A percentile compares a stretch with the other conserved stretches of the same genome.
phyloP scores from a whole-genome alignment of 1,140 invertebrate species.

The Hylaeus anthracinus region DNA sequence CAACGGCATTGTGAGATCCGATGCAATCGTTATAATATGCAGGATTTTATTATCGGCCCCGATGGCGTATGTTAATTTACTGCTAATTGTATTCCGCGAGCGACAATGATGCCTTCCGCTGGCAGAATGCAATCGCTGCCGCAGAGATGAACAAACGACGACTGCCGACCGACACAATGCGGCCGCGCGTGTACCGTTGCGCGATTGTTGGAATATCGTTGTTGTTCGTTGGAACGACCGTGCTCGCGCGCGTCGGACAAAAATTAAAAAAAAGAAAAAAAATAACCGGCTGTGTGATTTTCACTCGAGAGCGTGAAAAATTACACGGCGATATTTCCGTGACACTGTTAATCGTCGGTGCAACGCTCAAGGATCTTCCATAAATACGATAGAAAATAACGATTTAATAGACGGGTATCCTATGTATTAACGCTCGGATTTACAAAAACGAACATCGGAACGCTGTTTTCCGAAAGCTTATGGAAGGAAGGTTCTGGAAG shows the following conservation, averaged over 20 bases:
- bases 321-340: conserved; percentile 51
- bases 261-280: neutral
- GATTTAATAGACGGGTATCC: too few relatives aligned
- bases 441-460: conserved; percentile 66
- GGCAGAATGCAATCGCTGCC: conserved; percentile 63
- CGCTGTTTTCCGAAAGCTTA: conserved; percentile 33
- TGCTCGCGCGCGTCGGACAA: too few relatives aligned
- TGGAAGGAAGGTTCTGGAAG: conserved; percentile 53
- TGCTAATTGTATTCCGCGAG: conserved; percentile 81
- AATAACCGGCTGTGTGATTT: conserved; percentile 52
- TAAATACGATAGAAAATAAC: conserved; percentile 20
- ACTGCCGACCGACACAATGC: conserved; percentile 45
- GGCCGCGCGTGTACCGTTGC: conserved; percentile 31
- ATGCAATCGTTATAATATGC: conserved; percentile 81
- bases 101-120: conserved; percentile 78
- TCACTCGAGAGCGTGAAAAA: conserved; percentile 60
- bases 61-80: conserved; percentile 81
- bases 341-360: conserved; percentile 27
- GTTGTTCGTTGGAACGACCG: neutral
- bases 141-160: conserved; percentile 54
- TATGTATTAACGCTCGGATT: neutral
- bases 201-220: conserved; percentile 28
- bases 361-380: conserved; percentile 26
- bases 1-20: conserved; percentile 79
- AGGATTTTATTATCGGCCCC: conserved; percentile 79